Evolutionary conservation across 2,797 vertebrate species (phyloP).

Genomic region (Moxostoma hubbsi): DNA sequence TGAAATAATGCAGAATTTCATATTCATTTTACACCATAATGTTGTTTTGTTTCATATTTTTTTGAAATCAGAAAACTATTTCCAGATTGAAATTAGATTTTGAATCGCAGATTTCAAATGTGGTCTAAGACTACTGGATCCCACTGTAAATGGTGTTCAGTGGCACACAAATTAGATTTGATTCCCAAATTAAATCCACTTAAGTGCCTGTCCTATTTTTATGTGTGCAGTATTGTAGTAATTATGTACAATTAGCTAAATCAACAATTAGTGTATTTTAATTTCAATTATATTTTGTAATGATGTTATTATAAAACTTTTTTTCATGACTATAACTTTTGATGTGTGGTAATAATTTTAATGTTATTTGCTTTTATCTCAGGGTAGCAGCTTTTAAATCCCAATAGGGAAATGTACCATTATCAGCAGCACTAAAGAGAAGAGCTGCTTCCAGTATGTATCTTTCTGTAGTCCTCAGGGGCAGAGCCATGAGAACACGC

Average conservation of each 20-base stretch:
- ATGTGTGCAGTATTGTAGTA: not conserved
- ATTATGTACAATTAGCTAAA: constrained; percentile 20
- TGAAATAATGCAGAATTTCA: too few species aligned
- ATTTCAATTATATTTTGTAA: not conserved
- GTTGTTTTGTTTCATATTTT: too few species aligned
- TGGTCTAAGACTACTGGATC: not conserved
- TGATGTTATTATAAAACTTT: constrained; percentile 3
- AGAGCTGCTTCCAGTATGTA: constrained; percentile 1
- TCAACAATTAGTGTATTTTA: constrained; percentile 16
- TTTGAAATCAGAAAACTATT: too few species aligned
- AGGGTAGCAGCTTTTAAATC: constrained; percentile 5
- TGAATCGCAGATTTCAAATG: too few species aligned
- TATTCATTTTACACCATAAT: too few species aligned
- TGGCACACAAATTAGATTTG: constrained; percentile 4
- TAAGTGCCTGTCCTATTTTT: not conserved
- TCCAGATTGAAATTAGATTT: too few species aligned
- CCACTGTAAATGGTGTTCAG: not conserved
- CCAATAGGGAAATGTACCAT: not conserved
- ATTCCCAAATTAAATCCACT: not conserved
- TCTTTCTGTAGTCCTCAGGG: not conserved
- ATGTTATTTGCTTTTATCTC: not conserved
- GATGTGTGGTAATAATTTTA: not conserved
- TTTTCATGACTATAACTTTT: constrained; percentile 1
- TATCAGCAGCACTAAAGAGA: constrained; percentile 7
- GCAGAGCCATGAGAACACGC: constrained; percentile 41